phyloP scores from a whole-genome alignment of 2,797 vertebrate species.

The Zenarchopterus dispar region DNA sequence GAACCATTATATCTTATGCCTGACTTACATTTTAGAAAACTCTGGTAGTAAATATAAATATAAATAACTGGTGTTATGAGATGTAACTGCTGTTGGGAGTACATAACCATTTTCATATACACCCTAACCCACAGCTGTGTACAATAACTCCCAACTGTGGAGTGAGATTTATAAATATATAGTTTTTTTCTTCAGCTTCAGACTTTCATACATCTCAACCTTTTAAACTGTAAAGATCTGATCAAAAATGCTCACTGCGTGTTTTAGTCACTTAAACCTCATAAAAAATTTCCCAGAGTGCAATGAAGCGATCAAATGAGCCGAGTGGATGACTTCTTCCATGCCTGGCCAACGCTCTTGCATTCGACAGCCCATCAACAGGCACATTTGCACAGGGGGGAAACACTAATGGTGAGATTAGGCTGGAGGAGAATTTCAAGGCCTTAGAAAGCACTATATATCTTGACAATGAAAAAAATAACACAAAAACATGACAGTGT shows the following conservation, averaged over 20 bases:
- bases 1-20: no score
- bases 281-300: conserved; percentile 84
- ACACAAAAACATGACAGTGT: conserved; percentile 18
- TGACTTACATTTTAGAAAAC: no score
- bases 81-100: not conserved
- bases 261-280: conserved; percentile 86
- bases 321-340: conserved; percentile 73
- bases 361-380: conserved; percentile 80
- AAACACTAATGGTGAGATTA: conserved; percentile 75
- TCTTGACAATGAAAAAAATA: conserved; percentile 42
- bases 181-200: conserved; percentile 47
- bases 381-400: conserved; percentile 70
- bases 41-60: conserved; percentile 8
- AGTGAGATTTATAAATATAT: conserved; percentile 35
- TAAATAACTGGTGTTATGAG: not conserved
- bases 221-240: conserved; percentile 80
- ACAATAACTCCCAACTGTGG: conserved; percentile 16
- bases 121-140: not conserved
- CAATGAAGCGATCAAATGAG: conserved; percentile 78
- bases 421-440: conserved; percentile 74
- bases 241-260: conserved; percentile 78
- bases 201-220: conserved; percentile 74
- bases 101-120: conserved; percentile 1
- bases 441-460: conserved; percentile 61
- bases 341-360: conserved; percentile 70